phyloP scores from a whole-genome alignment of 2,113 vertebrate genomes.

The Polyodon spathula region DNA sequence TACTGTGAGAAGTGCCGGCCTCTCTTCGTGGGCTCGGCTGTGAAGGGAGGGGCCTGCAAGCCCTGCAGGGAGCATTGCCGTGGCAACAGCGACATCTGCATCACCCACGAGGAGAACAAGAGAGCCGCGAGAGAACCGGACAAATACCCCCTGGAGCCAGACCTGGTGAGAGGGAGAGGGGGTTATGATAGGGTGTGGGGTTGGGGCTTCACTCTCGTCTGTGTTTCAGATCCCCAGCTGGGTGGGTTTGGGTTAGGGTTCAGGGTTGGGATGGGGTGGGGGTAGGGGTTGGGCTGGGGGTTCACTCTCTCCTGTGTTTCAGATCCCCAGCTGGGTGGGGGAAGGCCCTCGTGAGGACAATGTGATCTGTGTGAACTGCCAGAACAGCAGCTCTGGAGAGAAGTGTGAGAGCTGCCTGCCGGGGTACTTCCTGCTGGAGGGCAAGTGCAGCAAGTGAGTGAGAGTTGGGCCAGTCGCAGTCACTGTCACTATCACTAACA shows the following conservation, averaged over 20 bases:
- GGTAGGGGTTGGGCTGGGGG: no score
- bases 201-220: neutral
- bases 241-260: no score
- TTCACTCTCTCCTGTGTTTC: conserved; percentile 7
- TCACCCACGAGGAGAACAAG: conserved; percentile 68
- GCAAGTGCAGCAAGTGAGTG: conserved; percentile 78
- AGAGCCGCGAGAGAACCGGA: conserved; percentile 56
- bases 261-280: no score
- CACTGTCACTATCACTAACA: no score
- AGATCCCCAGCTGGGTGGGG: conserved; percentile 70
- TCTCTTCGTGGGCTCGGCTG: conserved; percentile 74
- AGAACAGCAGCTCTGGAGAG: conserved; percentile 83
- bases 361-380: conserved; percentile 77
- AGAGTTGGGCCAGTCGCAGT: no score
- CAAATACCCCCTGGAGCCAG: conserved; percentile 59
- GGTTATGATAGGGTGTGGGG: neutral
- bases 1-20: conserved; percentile 85
- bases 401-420: conserved; percentile 79
- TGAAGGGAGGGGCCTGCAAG: conserved; percentile 70
- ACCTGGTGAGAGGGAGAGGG: conserved; percentile 46
- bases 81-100: conserved; percentile 73
- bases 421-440: conserved; percentile 79
- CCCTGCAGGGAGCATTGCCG: conserved; percentile 75
- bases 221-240: conserved; percentile 62
- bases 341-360: conserved; percentile 76